Percentiles rank a stretch among this genome's conserved stretches.
Evolutionary conservation across 2,888 invertebrate genomes (phyloP).

Genomic region (Nemoura dubitans): DNA sequence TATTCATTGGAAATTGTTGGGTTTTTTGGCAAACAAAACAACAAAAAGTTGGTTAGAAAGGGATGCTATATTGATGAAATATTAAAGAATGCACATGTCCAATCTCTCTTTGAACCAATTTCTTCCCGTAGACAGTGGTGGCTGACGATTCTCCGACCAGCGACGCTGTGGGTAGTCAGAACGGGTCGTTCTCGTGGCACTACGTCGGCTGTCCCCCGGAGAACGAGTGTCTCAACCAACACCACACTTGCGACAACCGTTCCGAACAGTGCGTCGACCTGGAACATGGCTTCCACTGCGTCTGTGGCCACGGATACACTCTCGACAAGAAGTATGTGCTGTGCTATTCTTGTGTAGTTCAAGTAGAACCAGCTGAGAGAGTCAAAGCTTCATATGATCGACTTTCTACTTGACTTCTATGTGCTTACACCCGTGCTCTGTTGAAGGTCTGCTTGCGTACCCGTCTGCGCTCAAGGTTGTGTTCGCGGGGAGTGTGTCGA

Average conservation of each 20-base stretch:
- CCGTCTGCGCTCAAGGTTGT: conserved; percentile 85
- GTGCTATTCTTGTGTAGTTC: neutral
- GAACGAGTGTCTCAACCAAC: conserved; percentile 90
- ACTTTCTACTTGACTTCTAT: too few species aligned
- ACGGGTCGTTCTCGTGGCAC: conserved; percentile 77
- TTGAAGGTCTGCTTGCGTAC: conserved; percentile 68
- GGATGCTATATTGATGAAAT: too few species aligned
- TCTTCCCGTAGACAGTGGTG: neutral
- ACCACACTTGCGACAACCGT: conserved; percentile 87
- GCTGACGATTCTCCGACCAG: neutral
- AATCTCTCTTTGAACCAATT: neutral
- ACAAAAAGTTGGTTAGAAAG: too few species aligned
- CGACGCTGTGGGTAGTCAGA: neutral
- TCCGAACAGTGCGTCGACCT: conserved; percentile 90
- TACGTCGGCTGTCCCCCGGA: conserved; percentile 91
- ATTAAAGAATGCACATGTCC: too few species aligned
- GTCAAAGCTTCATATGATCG: too few species aligned
- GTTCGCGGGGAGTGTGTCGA: conserved; percentile 85
- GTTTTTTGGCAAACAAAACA: too few species aligned
- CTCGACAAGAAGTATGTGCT: conserved; percentile 64
- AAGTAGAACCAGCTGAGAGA: neutral
- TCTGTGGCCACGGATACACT: conserved; percentile 80
- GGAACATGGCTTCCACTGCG: conserved; percentile 82
- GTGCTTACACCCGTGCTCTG: neutral
- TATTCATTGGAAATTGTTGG: too few species aligned